A percentile compares a stretch with the other conserved stretches of the same genome.
phyloP scores from a whole-genome alignment of 2,113 vertebrate genomes.

The Chiloscyllium plagiosum region DNA sequence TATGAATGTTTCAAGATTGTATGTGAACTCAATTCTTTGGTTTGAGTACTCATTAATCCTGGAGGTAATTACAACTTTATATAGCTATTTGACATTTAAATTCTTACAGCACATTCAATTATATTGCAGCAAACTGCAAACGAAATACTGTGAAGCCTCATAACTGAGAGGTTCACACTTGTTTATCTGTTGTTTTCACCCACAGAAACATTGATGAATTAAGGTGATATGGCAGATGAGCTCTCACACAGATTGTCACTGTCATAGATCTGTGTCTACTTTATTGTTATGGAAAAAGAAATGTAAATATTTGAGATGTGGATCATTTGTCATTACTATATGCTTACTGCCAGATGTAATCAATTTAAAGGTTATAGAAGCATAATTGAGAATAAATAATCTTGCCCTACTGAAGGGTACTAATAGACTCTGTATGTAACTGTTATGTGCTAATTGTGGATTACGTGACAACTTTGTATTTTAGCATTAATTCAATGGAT shows the following conservation, averaged over 20 bases:
- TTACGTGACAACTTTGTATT: neutral
- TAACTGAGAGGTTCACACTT: conserved; percentile 40
- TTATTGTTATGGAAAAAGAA: conserved; percentile 39
- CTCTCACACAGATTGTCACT: neutral
- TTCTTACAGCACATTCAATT: conserved; percentile 46
- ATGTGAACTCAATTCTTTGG: neutral
- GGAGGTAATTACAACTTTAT: conserved; percentile 21
- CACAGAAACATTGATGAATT: conserved; percentile 38
- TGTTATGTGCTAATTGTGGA: neutral
- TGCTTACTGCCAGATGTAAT: conserved; percentile 35
- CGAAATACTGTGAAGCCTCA: conserved; percentile 41
- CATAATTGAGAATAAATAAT: conserved; percentile 38
- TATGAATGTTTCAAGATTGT: neutral
- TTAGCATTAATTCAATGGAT: neutral
- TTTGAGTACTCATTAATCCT: neutral
- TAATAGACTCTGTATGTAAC: neutral
- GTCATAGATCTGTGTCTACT: conserved; percentile 36
- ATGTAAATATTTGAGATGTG: conserved; percentile 33
- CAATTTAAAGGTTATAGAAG: conserved; percentile 29
- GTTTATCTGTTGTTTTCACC: conserved; percentile 39
- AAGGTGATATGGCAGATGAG: conserved; percentile 32
- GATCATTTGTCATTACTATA: conserved; percentile 31
- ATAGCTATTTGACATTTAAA: conserved; percentile 46
- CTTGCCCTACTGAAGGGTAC: neutral
- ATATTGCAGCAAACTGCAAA: conserved; percentile 42